Percentiles rank a stretch among this genome's conserved stretches.
Evolutionary conservation across 1,140 invertebrate species (phyloP).

Genomic region (Cydia splendana): DNA sequence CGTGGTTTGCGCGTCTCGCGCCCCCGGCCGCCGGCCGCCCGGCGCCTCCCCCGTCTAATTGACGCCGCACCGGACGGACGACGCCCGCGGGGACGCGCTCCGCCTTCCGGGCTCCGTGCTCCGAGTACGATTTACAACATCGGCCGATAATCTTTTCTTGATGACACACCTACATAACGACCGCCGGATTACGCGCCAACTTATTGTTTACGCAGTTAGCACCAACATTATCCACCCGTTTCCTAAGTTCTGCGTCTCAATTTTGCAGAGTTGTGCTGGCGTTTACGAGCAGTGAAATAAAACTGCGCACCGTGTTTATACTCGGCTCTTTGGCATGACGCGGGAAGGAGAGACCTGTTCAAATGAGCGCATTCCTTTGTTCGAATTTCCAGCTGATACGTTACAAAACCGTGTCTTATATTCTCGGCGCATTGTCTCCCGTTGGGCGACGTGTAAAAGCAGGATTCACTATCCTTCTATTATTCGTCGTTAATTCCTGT

Average conservation of each 20-base stretch:
- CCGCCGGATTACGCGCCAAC: slow-evolving; percentile 22
- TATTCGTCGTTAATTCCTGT: slow-evolving; percentile 19
- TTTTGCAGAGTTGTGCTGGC: not conserved
- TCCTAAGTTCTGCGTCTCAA: not conserved
- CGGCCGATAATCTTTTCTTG: slow-evolving; percentile 74
- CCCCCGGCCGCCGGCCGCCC: slow-evolving; percentile 39
- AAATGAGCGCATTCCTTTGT: slow-evolving; percentile 14
- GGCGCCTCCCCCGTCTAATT: slow-evolving; percentile 57
- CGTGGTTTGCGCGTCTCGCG: slow-evolving; percentile 50
- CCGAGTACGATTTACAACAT: slow-evolving; percentile 62
- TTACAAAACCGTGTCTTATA: slow-evolving; percentile 19
- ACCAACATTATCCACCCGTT: not conserved
- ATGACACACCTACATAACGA: slow-evolving; percentile 51
- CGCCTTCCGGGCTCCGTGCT: slow-evolving; percentile 61
- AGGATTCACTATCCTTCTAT: slow-evolving; percentile 23
- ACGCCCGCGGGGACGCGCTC: slow-evolving; percentile 65
- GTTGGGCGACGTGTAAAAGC: slow-evolving; percentile 6
- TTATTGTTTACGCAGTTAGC: slow-evolving; percentile 29
- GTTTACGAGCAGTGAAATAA: slow-evolving; percentile 10
- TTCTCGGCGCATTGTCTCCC: slow-evolving; percentile 15
- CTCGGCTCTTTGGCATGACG: not conserved
- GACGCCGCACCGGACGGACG: slow-evolving; percentile 67
- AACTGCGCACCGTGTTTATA: slow-evolving; percentile 12
- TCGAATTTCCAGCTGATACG: slow-evolving; percentile 13
- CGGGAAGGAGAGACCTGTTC: slow-evolving; percentile 7